phyloP scores from a whole-genome alignment of 35 echinoderm and acorn worm species.

The Apostichopus californicus region DNA sequence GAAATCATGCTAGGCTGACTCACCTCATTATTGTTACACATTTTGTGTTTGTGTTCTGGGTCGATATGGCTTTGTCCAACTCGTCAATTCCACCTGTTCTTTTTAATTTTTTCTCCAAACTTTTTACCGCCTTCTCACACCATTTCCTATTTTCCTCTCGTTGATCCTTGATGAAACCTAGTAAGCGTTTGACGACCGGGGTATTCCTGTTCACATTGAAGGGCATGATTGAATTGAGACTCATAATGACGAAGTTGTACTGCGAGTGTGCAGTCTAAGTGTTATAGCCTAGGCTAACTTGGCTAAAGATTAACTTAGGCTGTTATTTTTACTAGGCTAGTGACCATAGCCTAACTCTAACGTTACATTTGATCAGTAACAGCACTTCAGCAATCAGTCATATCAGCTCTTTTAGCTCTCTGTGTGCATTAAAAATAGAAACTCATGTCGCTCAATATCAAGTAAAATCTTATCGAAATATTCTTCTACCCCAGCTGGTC shows the following conservation, averaged over 20 bases:
- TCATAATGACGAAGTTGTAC: background rate
- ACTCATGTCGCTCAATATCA: background rate
- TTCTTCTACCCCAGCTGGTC: background rate
- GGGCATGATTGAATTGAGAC: constrained; percentile 10
- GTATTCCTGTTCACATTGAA: constrained; percentile 29
- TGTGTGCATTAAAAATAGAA: background rate
- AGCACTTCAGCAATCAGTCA: background rate
- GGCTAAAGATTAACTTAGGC: too few relatives aligned
- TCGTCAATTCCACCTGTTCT: constrained; percentile 54
- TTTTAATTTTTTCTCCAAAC: constrained; percentile 55
- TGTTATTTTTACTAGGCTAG: background rate
- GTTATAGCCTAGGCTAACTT: too few relatives aligned
- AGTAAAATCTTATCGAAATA: background rate
- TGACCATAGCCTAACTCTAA: constrained; percentile 5
- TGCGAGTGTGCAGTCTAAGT: background rate
- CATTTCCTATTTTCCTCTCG: constrained; percentile 38
- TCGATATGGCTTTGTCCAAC: constrained; percentile 58
- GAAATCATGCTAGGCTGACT: background rate
- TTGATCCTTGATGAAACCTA: constrained; percentile 55
- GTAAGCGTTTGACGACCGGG: constrained; percentile 54
- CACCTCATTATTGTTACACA: constrained; percentile 67
- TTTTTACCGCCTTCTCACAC: constrained; percentile 62
- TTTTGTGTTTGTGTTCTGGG: constrained; percentile 48
- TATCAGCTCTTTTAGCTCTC: background rate
- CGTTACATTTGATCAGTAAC: background rate